Evolutionary conservation across 2,888 invertebrate species (phyloP).

Genomic region (Rugalucina vietnamica): DNA sequence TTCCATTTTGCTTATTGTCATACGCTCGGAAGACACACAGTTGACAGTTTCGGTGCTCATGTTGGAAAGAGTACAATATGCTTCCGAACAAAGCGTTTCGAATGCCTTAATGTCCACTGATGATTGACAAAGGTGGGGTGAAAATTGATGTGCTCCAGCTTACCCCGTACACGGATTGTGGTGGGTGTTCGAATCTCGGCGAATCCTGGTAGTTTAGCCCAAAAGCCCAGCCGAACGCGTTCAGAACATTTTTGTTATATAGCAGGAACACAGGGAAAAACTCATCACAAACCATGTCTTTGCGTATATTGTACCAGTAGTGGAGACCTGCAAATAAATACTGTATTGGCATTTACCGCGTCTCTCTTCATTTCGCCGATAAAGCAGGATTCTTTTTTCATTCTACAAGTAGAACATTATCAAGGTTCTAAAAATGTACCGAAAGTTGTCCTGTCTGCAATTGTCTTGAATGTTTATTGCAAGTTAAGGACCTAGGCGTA

Average conservation of each 20-base stretch:
- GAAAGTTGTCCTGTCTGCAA: too few relatives aligned
- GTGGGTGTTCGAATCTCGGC: conserved; percentile 42
- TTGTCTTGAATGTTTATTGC: too few relatives aligned
- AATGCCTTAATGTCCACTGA: neutral
- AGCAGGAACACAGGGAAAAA: conserved; percentile 55
- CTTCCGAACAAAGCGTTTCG: neutral
- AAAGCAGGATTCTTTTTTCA: too few relatives aligned
- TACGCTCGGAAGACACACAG: too few relatives aligned
- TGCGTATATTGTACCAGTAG: conserved; percentile 51
- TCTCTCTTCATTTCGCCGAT: too few relatives aligned
- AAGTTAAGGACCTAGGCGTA: too few relatives aligned
- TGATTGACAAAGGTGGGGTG: too few relatives aligned
- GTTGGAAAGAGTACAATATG: neutral
- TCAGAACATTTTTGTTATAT: conserved; percentile 48
- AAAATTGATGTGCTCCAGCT: conserved; percentile 30
- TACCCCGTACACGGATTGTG: conserved; percentile 32
- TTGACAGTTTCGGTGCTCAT: too few relatives aligned
- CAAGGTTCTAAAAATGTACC: too few relatives aligned
- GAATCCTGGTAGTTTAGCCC: conserved; percentile 31
- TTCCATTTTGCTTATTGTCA: too few relatives aligned
- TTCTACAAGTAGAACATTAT: too few relatives aligned
- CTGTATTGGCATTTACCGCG: too few relatives aligned
- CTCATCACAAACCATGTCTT: conserved; percentile 49
- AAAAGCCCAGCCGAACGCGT: conserved; percentile 58
- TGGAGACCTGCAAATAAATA: conserved; percentile 52